Percentiles rank a stretch among this genome's conserved stretches.
phyloP scores from a whole-genome alignment of 2,113 vertebrate species.

The Saccopteryx leptura region DNA sequence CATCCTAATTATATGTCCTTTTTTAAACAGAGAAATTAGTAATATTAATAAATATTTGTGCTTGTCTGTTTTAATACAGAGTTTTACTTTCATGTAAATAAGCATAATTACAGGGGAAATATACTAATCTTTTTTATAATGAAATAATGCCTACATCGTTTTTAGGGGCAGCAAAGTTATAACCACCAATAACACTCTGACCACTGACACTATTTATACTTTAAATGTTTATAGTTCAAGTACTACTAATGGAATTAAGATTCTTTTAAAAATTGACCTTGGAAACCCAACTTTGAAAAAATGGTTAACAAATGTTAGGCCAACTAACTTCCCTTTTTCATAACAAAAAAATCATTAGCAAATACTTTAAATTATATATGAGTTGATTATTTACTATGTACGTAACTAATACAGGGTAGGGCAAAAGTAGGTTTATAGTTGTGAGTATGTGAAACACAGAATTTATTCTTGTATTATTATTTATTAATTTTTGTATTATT shows the following conservation, averaged over 20 bases:
- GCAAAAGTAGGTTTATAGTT: background rate
- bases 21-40: constrained; percentile 57
- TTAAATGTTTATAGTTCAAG: constrained; percentile 51
- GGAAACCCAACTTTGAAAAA: constrained; percentile 43
- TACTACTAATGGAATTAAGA: constrained; percentile 33
- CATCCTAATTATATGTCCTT: background rate
- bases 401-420: background rate
- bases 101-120: constrained; percentile 10
- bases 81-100: constrained; percentile 52
- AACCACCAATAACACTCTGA: background rate
- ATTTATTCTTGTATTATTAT: background rate
- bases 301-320: constrained; percentile 19
- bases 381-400: constrained; percentile 13
- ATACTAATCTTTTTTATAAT: constrained; percentile 46
- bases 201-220: constrained; percentile 29
- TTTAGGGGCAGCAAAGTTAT: background rate
- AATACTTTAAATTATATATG: constrained; percentile 18
- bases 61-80: constrained; percentile 55
- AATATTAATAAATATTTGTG: constrained; percentile 41
- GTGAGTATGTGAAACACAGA: too few species aligned
- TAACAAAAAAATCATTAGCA: constrained; percentile 35
- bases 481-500: background rate
- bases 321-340: background rate
- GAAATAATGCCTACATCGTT: constrained; percentile 43
- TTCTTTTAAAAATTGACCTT: constrained; percentile 15